Conservation (phyloP, 2,797 vertebrate species). For the Bradypodion ventrale region DNA sequence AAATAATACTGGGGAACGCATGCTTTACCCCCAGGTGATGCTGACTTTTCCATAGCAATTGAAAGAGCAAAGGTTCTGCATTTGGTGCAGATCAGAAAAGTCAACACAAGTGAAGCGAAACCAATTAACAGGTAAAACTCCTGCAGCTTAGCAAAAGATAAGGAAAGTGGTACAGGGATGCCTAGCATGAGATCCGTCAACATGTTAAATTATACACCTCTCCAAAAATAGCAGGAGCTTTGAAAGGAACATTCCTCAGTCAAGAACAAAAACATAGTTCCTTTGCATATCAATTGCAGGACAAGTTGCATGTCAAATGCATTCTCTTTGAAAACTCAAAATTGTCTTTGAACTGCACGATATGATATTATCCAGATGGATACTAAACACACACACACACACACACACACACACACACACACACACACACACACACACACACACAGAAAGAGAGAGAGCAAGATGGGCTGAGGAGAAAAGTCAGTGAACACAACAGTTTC, state of each 20-base stretch:
- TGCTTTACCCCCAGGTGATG: not conserved
- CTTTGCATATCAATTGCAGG: constrained; percentile 49
- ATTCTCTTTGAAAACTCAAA: constrained; percentile 58
- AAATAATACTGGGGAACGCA: not conserved
- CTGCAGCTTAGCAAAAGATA: constrained; percentile 54
- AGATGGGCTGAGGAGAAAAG: constrained; percentile 24
- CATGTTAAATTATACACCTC: constrained; percentile 64
- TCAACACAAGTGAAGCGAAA: constrained; percentile 43
- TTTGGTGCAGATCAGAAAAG: constrained; percentile 44
- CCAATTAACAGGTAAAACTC: constrained; percentile 56
- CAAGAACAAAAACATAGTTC: constrained; percentile 61
- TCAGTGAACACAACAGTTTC: constrained; percentile 8
- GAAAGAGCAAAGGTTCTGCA: not conserved
- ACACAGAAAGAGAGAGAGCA: too few species aligned
- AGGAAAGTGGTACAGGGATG: constrained; percentile 51
- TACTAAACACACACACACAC: not conserved
- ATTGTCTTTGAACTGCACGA: constrained; percentile 60
- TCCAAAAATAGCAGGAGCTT: constrained; percentile 66
- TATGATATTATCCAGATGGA: not conserved
- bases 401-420: constrained; percentile 15
- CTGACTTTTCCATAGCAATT: not conserved
- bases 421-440: not conserved
- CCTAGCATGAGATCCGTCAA: constrained; percentile 63
- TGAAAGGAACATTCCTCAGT: constrained; percentile 59
- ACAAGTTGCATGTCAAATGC: constrained; percentile 43